Percentiles rank a stretch among this genome's conserved stretches.
These are phyloP conservation scores for Lutraria lutraria DNA, from an alignment of 2,888 invertebrate genomes.

Conservation along the genomic window DNA sequence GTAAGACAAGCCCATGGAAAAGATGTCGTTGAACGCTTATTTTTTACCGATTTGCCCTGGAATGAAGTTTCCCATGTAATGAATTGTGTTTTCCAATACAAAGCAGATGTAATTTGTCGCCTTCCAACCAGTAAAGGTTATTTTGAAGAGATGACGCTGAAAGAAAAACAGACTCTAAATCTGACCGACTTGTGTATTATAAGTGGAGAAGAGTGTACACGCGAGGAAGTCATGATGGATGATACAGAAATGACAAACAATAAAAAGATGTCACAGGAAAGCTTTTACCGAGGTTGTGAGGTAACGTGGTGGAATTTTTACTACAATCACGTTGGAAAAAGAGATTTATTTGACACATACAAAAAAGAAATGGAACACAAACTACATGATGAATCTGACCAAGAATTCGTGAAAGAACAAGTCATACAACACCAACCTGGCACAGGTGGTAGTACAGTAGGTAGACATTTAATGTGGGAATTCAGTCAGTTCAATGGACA, in stretches of 20 bases:
- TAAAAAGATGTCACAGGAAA: neutral
- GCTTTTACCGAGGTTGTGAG: slow-evolving; percentile 47
- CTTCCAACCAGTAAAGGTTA: slow-evolving; percentile 33
- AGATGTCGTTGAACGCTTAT: neutral
- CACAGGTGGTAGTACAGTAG: slow-evolving; percentile 54
- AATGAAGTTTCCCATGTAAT: slow-evolving; percentile 21
- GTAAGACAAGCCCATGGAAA: neutral
- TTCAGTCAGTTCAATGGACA: slow-evolving; percentile 46
- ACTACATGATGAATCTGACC: neutral
- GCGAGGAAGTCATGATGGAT: slow-evolving; percentile 36
- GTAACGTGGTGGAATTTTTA: slow-evolving; percentile 60
- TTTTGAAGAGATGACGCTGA: slow-evolving; percentile 41
- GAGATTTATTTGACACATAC: slow-evolving; percentile 24
- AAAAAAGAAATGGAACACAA: slow-evolving; percentile 5
- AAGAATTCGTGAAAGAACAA: slow-evolving; percentile 25
- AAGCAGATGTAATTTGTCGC: slow-evolving; percentile 32
- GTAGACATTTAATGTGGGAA: slow-evolving; percentile 48
- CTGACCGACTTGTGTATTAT: slow-evolving; percentile 74
- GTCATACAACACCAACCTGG: slow-evolving; percentile 55
- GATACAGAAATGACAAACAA: slow-evolving; percentile 1
- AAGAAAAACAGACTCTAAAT: slow-evolving; percentile 26
- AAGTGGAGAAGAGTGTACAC: slow-evolving; percentile 48
- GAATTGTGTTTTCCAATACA: slow-evolving; percentile 28
- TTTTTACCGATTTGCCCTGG: slow-evolving; percentile 38
- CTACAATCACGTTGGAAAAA: slow-evolving; percentile 47